Conservation (phyloP, 2,797 vertebrate species). For the Mycteria americana region DNA sequence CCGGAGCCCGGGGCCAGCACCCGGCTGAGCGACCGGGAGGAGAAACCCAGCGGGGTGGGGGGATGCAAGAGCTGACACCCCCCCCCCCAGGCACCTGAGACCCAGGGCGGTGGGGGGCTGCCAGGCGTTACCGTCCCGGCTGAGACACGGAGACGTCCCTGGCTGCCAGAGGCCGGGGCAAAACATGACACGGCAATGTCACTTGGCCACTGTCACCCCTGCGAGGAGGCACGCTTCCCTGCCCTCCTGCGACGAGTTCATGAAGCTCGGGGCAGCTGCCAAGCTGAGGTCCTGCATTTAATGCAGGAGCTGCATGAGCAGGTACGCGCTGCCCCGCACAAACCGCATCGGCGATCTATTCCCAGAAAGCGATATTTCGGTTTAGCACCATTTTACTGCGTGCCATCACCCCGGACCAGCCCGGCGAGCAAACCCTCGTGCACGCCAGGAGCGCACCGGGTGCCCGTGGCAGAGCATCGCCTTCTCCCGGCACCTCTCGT, state of each 20-base stretch:
- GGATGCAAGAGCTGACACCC: not conserved
- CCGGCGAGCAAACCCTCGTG: not conserved
- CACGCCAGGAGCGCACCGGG: not conserved
- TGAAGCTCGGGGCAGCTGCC: not conserved
- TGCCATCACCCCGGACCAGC: not conserved
- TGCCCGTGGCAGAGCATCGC: not conserved
- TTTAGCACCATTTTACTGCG: not conserved
- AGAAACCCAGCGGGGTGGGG: not conserved
- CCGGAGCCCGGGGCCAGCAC: not conserved
- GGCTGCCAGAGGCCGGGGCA: not conserved
- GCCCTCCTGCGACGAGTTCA: not conserved
- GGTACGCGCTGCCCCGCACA: not conserved
- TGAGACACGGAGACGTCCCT: rapidly evolving
- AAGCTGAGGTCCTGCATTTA: not conserved
- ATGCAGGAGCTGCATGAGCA: rapidly evolving
- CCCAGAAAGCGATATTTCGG: not conserved
- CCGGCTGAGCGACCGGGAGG: not conserved
- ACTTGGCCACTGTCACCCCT: not conserved
- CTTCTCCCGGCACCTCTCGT: not conserved
- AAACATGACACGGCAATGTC: not conserved
- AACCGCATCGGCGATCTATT: rapidly evolving
- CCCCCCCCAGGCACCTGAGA: not conserved
- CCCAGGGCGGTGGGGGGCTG: not conserved
- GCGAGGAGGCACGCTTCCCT: rapidly evolving
- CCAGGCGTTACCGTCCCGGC: not conserved